These are phyloP conservation scores for Boloria euphrosyne DNA, from an alignment of 2,888 invertebrate genomes.

Conservation along the genomic window DNA sequence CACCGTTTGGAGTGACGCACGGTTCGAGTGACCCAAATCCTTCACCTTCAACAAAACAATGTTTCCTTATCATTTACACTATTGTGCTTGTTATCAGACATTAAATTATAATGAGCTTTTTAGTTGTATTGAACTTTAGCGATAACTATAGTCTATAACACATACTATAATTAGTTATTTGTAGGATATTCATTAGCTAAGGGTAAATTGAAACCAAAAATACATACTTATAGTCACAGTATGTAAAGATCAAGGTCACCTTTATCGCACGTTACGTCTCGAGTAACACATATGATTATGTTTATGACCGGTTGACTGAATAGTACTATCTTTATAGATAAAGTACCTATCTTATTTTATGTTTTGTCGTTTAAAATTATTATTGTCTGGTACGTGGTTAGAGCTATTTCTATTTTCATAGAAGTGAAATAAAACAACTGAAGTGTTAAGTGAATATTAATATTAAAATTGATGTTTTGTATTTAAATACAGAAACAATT, in stretches of 20 bases:
- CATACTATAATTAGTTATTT: too few species aligned
- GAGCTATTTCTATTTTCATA: too few species aligned
- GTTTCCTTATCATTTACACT: slow-evolving; percentile 32
- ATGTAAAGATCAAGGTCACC: slow-evolving; percentile 2
- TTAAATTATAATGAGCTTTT: background rate
- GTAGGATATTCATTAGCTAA: too few species aligned
- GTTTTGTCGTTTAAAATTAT: too few species aligned
- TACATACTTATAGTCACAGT: background rate
- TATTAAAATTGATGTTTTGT: background rate
- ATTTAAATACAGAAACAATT: slow-evolving; percentile 26
- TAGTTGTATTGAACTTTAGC: too few species aligned
- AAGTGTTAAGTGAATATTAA: too few species aligned
- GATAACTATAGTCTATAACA: too few species aligned
- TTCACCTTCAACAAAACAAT: slow-evolving; percentile 42
- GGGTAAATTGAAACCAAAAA: background rate
- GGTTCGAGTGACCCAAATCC: slow-evolving; percentile 44
- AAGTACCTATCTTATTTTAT: too few species aligned
- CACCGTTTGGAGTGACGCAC: slow-evolving; percentile 59
- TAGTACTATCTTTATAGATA: background rate
- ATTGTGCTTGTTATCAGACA: slow-evolving; percentile 23
- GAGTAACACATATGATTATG: background rate
- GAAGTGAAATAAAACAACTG: too few species aligned
- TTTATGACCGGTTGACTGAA: background rate
- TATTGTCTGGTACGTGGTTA: too few species aligned
- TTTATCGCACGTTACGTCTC: slow-evolving; percentile 1